Evolutionary conservation across 2,888 invertebrate species (phyloP).

Genomic region (Agrochola circellaris): DNA sequence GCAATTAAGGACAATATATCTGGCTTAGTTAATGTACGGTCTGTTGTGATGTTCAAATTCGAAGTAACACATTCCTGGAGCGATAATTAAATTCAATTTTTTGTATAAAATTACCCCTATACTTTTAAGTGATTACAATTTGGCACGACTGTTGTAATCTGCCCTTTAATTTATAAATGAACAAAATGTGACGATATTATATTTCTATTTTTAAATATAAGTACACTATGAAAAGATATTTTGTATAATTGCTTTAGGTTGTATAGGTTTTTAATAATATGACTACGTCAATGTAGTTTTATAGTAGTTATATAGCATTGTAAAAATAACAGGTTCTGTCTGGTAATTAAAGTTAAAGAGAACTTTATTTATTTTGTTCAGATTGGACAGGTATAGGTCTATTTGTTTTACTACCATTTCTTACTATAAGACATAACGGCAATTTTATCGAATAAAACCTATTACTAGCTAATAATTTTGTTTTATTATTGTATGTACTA

Average conservation of each 20-base stretch:
- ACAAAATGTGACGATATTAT: slow-evolving; percentile 86
- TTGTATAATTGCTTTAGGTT: slow-evolving; percentile 90
- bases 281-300: slow-evolving; percentile 79
- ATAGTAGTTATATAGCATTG: slow-evolving; percentile 81
- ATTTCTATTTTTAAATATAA: slow-evolving; percentile 82
- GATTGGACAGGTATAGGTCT: slow-evolving; percentile 80
- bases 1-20: slow-evolving; percentile 49
- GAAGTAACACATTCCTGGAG: slow-evolving; percentile 77
- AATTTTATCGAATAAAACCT: slow-evolving; percentile 82
- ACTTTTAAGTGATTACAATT: slow-evolving; percentile 64
- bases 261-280: slow-evolving; percentile 82
- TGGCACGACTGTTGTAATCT: slow-evolving; percentile 70
- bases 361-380: slow-evolving; percentile 87
- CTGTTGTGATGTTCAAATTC: slow-evolving; percentile 52
- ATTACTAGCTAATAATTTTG: slow-evolving; percentile 71
- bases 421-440: slow-evolving; percentile 81
- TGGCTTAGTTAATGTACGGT: slow-evolving; percentile 48
- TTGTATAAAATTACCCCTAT: slow-evolving; percentile 60
- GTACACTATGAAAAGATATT: slow-evolving; percentile 87
- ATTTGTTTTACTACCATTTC: slow-evolving; percentile 81
- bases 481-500: slow-evolving; percentile 46
- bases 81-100: slow-evolving; percentile 48
- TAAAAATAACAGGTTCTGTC: slow-evolving; percentile 85
- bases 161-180: slow-evolving; percentile 79
- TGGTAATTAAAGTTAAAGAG: slow-evolving; percentile 80